Evolutionary conservation across 2,113 vertebrate species (phyloP), one percentile per base, ranked within the genome.

Genomic region (Pseudolaguvia tuberculata): DNA sequence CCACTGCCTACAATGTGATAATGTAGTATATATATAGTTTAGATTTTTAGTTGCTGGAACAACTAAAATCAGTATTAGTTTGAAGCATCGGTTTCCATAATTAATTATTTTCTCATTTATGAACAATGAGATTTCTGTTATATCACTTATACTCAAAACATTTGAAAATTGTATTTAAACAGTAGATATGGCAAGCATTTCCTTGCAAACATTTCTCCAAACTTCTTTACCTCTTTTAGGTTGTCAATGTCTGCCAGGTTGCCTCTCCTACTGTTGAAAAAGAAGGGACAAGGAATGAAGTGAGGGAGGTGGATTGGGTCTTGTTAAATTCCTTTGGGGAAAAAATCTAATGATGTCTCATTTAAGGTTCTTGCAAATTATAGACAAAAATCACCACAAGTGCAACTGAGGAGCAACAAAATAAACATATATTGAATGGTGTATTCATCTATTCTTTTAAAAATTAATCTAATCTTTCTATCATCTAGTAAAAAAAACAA

Each of bases 311-410:
- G n/a, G n/a, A 58, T 21, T 23, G 73, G 84, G 83, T 80, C 73
- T 89, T 85, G 87, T 82, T 86, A 84, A 87, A 91, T 91, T 91
- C 89, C 86, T 74, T 87, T 84, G 86, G 86, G 89, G 88, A 86
- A 87, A 90, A 89, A 91, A 91, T 55, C 85, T 79, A n/a, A n/a
- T n/a, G n/a, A n/a, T n/a, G n/a, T n/a, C n/a, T n/a, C 31, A 35
- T 85, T 87, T 89, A 84, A 84, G 78, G 72, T 78, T 78, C 79
- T 75, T 81, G 81, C 79, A 72, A 78, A 78, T 83, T 82, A 48
- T 31, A 51, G 39, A 50, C 76, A 63, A 23, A 85, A 83, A 84
- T 68, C 17, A n/a, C n/a, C n/a, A n/a, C n/a, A n/a, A n/a, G n/a
- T n/a, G n/a, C n/a, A n/a, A n/a, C n/a, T n/a, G n/a, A n/a, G n/a